Evolutionary conservation across 2,797 vertebrate genomes (phyloP).

Genomic region (Australoheros facetus): DNA sequence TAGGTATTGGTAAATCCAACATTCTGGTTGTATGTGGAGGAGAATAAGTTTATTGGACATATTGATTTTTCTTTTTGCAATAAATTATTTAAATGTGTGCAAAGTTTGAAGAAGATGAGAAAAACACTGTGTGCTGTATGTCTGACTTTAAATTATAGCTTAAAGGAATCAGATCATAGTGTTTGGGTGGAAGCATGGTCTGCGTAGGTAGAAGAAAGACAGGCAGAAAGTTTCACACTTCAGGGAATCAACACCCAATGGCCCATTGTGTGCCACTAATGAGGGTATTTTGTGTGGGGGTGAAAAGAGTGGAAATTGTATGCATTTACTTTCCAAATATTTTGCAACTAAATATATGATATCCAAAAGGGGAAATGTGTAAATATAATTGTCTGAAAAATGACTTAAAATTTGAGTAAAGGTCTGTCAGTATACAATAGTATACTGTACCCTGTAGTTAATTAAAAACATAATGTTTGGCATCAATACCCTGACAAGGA

Average conservation of each 20-base stretch:
- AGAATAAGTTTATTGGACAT: neutral
- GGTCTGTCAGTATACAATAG: neutral
- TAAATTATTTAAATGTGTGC: neutral
- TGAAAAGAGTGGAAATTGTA: conserved; percentile 18
- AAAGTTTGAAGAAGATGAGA: neutral
- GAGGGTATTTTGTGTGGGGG: conserved; percentile 33
- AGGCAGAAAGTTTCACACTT: conserved; percentile 48
- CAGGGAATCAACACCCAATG: conserved; percentile 36
- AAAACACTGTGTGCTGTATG: neutral
- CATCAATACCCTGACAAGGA: neutral
- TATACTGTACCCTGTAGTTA: neutral
- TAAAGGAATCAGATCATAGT: conserved; percentile 15
- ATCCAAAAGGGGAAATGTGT: neutral
- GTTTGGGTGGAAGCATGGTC: conserved; percentile 14
- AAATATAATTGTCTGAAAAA: neutral
- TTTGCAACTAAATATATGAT: neutral
- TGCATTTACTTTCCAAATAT: conserved; percentile 9
- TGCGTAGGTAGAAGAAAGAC: conserved; percentile 48
- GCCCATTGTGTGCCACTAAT: conserved; percentile 56
- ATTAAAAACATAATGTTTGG: neutral
- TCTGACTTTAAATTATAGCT: conserved; percentile 16
- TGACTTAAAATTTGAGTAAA: neutral
- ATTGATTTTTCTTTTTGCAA: neutral
- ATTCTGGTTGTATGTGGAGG: neutral
- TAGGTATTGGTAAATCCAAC: neutral